phyloP scores from a whole-genome alignment of 1,140 invertebrate species.

The Eueides isabella region DNA sequence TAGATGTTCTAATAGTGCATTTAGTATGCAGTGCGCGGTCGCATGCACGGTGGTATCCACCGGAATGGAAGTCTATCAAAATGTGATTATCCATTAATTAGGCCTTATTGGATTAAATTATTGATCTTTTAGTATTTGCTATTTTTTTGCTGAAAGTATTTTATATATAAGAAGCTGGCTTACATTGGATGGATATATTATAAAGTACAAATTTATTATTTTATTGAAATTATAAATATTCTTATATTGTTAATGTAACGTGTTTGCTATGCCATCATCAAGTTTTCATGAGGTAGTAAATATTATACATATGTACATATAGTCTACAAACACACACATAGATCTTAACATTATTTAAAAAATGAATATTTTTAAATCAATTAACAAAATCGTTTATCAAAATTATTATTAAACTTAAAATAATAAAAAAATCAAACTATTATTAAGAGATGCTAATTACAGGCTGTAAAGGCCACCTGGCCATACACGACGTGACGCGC shows the following conservation, averaged over 20 bases:
- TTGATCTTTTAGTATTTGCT: not conserved
- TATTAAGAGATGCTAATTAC: constrained; percentile 8
- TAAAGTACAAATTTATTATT: not conserved
- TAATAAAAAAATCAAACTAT: not conserved
- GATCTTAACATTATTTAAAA: too few species aligned
- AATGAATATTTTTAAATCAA: not conserved
- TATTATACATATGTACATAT: not conserved
- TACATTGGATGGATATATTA: not conserved
- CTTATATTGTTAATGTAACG: not conserved
- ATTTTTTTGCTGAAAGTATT: not conserved
- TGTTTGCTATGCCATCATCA: not conserved
- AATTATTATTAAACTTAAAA: not conserved
- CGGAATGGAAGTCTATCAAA: constrained; percentile 25
- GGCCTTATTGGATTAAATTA: constrained; percentile 20
- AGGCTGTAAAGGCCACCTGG: constrained; percentile 14
- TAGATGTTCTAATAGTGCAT: constrained; percentile 33
- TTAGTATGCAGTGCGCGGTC: constrained; percentile 34
- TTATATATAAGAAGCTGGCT: not conserved
- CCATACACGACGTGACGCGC: constrained; percentile 34
- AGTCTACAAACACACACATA: not conserved
- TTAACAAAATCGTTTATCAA: not conserved
- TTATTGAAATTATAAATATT: not conserved
- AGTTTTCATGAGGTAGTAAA: not conserved
- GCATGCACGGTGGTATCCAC: constrained; percentile 18
- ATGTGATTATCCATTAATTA: constrained; percentile 45